Evolutionary conservation across 2,888 invertebrate genomes (phyloP).

Genomic region (Silvanus unidentatus): DNA sequence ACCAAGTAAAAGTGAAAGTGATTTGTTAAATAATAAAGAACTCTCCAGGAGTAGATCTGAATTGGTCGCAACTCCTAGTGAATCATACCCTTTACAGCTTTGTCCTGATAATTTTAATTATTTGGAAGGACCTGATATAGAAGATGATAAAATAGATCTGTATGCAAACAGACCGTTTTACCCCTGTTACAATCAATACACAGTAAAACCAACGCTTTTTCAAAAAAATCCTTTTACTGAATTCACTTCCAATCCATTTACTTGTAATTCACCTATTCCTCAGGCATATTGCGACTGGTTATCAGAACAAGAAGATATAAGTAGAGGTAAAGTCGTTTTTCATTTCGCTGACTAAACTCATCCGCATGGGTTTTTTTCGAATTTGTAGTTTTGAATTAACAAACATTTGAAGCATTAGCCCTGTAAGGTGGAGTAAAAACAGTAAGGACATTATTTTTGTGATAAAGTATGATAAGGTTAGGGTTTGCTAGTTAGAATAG

Average conservation of each 20-base stretch:
- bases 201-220: slow-evolving; percentile 12
- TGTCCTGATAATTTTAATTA: slow-evolving; percentile 17
- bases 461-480: slow-evolving; percentile 27
- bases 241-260: slow-evolving; percentile 25
- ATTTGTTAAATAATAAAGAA: slow-evolving; percentile 25
- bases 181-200: slow-evolving; percentile 35
- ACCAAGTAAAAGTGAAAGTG: slow-evolving; percentile 6
- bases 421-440: slow-evolving; percentile 26
- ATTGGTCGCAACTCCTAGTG: slow-evolving; percentile 33
- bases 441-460: slow-evolving; percentile 42
- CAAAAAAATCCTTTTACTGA: slow-evolving; percentile 20
- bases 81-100: slow-evolving; percentile 38
- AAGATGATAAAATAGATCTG: slow-evolving; percentile 30
- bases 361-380: slow-evolving; percentile 39
- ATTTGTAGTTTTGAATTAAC: slow-evolving; percentile 25
- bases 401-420: too few species aligned
- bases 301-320: slow-evolving; percentile 32
- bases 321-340: slow-evolving; percentile 35
- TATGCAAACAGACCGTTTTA: slow-evolving; percentile 42
- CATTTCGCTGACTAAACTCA: slow-evolving; percentile 25
- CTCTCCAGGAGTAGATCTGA: slow-evolving; percentile 32
- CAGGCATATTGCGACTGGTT: slow-evolving; percentile 46
- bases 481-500: slow-evolving; percentile 42
- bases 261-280: slow-evolving; percentile 29
- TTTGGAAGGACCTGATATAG: background rate